A percentile compares a stretch with the other conserved stretches of the same genome.
Conservation (phyloP, 2,797 vertebrate genomes). For the Dipus sagitta region DNA sequence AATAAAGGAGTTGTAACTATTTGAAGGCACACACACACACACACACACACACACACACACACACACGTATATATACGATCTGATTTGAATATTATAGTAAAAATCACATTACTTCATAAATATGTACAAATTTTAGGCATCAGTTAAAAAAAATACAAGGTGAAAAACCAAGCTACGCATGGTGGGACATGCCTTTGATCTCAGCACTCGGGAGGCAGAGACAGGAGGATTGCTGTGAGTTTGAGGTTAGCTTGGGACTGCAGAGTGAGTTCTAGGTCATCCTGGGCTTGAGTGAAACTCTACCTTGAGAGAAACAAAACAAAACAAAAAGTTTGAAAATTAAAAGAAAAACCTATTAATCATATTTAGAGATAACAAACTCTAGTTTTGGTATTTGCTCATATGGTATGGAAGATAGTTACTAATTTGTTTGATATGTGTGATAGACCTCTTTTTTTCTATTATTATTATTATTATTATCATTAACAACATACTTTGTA, state of each 20-base stretch:
- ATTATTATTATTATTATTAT: too few relatives aligned
- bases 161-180: not conserved
- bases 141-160: not conserved
- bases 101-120: too few relatives aligned
- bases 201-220: too few relatives aligned
- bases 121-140: not conserved
- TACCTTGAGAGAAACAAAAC: too few relatives aligned
- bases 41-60: too few relatives aligned
- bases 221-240: too few relatives aligned
- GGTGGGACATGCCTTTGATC: too few relatives aligned
- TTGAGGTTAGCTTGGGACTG: too few relatives aligned
- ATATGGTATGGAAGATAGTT: not conserved
- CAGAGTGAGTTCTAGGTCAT: too few relatives aligned
- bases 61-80: not conserved
- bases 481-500: too few relatives aligned
- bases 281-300: too few relatives aligned
- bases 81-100: not conserved
- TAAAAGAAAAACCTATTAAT: not conserved
- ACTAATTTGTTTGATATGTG: not conserved
- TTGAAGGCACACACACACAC: not conserved
- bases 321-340: not conserved
- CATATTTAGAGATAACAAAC: constrained; percentile 57
- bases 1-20: not conserved
- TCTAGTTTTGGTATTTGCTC: constrained; percentile 29
- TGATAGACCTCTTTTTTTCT: not conserved